phyloP scores from a whole-genome alignment of 1,140 invertebrate species.

The Plodia interpunctella region DNA sequence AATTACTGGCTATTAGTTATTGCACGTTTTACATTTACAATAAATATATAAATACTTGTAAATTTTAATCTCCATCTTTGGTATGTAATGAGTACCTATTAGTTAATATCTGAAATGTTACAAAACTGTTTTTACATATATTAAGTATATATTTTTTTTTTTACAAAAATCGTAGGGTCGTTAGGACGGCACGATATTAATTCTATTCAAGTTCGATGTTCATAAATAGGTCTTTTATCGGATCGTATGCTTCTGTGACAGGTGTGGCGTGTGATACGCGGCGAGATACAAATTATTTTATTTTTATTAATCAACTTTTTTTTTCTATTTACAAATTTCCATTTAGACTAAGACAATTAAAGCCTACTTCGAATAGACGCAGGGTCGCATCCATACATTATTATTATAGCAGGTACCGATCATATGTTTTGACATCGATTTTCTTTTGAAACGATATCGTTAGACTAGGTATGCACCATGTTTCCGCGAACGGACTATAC shows the following conservation, averaged over 20 bases:
- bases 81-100: slow-evolving; percentile 74
- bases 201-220: slow-evolving; percentile 76
- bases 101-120: slow-evolving; percentile 75
- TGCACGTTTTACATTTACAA: slow-evolving; percentile 77
- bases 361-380: slow-evolving; percentile 74
- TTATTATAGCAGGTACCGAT: slow-evolving; percentile 72
- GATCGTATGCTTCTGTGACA: slow-evolving; percentile 39
- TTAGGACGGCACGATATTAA: slow-evolving; percentile 75
- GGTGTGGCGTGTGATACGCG: slow-evolving; percentile 49
- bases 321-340: slow-evolving; percentile 72
- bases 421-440: slow-evolving; percentile 68
- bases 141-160: slow-evolving; percentile 75
- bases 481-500: slow-evolving; percentile 52
- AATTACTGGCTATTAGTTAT: slow-evolving; percentile 76
- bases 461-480: slow-evolving; percentile 72
- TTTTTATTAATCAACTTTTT: slow-evolving; percentile 53
- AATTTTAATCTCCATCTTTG: slow-evolving; percentile 74
- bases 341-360: slow-evolving; percentile 76
- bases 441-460: slow-evolving; percentile 56
- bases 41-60: slow-evolving; percentile 78
- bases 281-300: slow-evolving; percentile 49
- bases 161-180: slow-evolving; percentile 77
- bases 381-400: slow-evolving; percentile 75
- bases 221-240: slow-evolving; percentile 60
- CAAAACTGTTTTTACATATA: slow-evolving; percentile 75